phyloP scores from a whole-genome alignment of 53 echinoderm and acorn worm species.

The Astropecten irregularis region DNA sequence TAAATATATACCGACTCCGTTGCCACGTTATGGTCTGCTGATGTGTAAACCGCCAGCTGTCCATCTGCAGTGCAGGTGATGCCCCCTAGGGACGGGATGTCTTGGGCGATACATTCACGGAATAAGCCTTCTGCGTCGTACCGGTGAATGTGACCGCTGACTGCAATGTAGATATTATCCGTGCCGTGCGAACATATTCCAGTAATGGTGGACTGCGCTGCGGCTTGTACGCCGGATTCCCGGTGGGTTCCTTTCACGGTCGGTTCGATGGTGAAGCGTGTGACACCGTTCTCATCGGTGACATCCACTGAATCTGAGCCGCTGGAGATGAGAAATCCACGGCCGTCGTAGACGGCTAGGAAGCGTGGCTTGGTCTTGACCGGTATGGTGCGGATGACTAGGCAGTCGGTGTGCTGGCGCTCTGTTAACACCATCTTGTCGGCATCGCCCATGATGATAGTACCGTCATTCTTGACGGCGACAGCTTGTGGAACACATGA shows the following conservation, averaged over 20 bases:
- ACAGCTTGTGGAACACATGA: background rate
- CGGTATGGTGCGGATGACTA: background rate
- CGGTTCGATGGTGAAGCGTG: background rate
- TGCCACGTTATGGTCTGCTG: too few relatives aligned
- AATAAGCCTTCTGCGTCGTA: background rate
- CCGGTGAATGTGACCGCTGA: background rate
- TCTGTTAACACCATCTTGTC: background rate
- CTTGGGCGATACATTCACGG: background rate
- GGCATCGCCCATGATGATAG: background rate
- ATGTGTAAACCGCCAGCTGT: constrained; percentile 6
- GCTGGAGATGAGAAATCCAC: background rate
- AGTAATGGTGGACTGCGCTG: too few relatives aligned
- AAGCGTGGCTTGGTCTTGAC: background rate
- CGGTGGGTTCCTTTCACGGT: background rate
- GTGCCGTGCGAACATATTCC: background rate
- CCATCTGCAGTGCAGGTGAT: background rate
- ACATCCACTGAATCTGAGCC: background rate
- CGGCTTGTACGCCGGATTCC: background rate
- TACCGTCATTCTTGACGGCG: background rate
- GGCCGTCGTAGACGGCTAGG: background rate
- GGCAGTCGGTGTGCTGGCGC: background rate
- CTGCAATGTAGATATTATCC: background rate
- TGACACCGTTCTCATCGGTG: background rate
- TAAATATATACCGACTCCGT: background rate
- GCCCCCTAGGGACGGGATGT: background rate